Evolutionary conservation across 1,140 invertebrate species (phyloP).

Genomic region (Mercenaria mercenaria): DNA sequence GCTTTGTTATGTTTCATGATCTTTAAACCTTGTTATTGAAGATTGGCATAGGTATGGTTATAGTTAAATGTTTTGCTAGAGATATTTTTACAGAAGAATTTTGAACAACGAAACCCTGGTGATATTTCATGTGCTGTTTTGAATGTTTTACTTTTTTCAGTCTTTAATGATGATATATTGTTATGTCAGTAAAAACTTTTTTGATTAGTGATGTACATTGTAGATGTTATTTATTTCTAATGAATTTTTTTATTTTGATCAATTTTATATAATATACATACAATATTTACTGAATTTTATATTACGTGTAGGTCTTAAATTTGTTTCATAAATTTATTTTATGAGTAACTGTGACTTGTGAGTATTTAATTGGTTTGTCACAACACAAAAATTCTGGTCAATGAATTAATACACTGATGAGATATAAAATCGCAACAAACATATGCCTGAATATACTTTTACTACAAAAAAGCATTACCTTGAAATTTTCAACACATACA

Average conservation of each 20-base stretch:
- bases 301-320: too few species aligned
- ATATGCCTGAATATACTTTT: too few species aligned
- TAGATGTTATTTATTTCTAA: slow-evolving; percentile 30
- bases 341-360: neutral
- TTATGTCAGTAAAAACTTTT: neutral
- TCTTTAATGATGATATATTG: neutral
- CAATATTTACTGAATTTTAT: neutral
- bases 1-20: too few species aligned
- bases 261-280: neutral
- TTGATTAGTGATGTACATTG: slow-evolving; percentile 18
- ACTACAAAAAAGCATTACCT: too few species aligned
- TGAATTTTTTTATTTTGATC: neutral
- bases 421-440: too few species aligned
- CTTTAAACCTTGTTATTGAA: too few species aligned
- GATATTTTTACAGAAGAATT: too few species aligned
- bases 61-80: too few species aligned
- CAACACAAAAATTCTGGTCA: too few species aligned
- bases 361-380: neutral
- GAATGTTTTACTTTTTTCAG: neutral
- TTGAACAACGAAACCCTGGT: neutral
- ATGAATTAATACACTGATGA: too few species aligned
- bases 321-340: neutral
- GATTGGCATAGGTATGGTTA: too few species aligned
- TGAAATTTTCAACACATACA: too few species aligned
- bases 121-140: neutral